These are phyloP conservation scores for Dasypus novemcinctus DNA, from an alignment of 2,113 vertebrate species.

Conservation along the genomic window DNA sequence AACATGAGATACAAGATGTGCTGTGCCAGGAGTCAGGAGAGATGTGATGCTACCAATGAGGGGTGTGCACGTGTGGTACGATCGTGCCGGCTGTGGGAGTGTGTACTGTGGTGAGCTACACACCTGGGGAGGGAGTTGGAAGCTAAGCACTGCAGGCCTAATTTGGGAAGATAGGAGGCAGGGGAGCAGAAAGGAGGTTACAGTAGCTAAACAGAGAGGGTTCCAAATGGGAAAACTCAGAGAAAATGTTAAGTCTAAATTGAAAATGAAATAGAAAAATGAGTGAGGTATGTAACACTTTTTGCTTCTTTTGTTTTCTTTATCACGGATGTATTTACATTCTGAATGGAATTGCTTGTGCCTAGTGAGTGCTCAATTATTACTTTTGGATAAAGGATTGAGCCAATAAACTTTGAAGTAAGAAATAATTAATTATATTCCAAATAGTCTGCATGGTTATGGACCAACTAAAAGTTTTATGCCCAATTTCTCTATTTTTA, in stretches of 20 bases:
- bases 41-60: background rate
- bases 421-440: background rate
- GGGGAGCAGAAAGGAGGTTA: background rate
- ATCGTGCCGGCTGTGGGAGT: background rate
- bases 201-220: background rate
- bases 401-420: background rate
- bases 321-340: background rate
- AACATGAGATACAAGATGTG: background rate
- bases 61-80: background rate
- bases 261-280: background rate
- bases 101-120: background rate
- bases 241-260: background rate
- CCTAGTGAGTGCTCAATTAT: background rate
- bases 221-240: background rate
- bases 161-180: background rate
- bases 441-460: background rate
- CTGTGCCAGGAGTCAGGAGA: background rate
- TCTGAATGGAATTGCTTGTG: background rate
- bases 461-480: background rate
- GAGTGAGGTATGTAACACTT: background rate
- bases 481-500: background rate
- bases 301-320: background rate
- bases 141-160: background rate
- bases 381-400: background rate
- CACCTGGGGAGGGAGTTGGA: background rate